phyloP scores from a whole-genome alignment of 1,140 invertebrate genomes.

The Spodoptera litura region DNA sequence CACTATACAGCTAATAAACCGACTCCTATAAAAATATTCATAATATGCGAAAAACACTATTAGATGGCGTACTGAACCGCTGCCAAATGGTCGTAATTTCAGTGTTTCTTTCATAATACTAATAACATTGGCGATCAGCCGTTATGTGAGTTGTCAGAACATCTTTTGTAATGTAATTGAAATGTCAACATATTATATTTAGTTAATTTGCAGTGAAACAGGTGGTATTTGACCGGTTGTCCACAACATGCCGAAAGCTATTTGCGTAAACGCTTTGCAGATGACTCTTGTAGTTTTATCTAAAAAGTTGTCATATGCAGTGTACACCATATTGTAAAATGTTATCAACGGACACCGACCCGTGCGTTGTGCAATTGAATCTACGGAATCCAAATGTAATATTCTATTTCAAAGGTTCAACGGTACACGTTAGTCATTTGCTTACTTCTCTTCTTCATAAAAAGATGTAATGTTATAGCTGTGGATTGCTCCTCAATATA shows the following conservation, averaged over 20 bases:
- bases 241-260: slow-evolving; percentile 36
- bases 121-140: background rate
- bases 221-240: slow-evolving; percentile 37
- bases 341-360: slow-evolving; percentile 20
- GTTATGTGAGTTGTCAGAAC: background rate
- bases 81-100: background rate
- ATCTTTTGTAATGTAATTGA: slow-evolving; percentile 14
- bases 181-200: slow-evolving; percentile 34
- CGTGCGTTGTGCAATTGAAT: background rate
- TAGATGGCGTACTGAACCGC: background rate
- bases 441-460: background rate
- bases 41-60: background rate
- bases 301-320: slow-evolving; percentile 44
- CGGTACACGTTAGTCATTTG: background rate
- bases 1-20: too few relatives aligned
- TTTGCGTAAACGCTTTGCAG: slow-evolving; percentile 45
- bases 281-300: slow-evolving; percentile 26
- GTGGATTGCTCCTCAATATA: slow-evolving; percentile 43
- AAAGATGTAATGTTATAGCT: slow-evolving; percentile 37
- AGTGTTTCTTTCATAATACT: slow-evolving; percentile 3
- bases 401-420: too few relatives aligned
- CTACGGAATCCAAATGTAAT: background rate
- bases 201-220: slow-evolving; percentile 24
- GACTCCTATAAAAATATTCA: background rate
- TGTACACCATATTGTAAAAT: slow-evolving; percentile 35